Conservation (phyloP, 2,113 vertebrate genomes). For the Ammodytes marinus region DNA sequence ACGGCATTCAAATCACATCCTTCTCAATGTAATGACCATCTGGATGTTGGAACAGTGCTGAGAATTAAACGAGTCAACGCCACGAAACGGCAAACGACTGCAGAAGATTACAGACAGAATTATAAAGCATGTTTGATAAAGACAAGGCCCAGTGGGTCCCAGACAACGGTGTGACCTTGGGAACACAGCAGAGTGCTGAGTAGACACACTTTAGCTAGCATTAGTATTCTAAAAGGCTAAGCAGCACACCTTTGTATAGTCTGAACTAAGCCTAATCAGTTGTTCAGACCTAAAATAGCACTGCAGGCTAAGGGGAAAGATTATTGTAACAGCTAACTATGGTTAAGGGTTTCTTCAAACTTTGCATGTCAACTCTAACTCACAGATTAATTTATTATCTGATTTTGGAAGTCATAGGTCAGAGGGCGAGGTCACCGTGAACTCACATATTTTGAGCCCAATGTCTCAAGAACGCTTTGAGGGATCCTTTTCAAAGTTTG, state of each 20-base stretch:
- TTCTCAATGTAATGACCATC: background rate
- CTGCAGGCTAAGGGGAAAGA: too few relatives aligned
- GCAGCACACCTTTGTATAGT: background rate
- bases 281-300: background rate
- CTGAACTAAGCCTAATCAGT: background rate
- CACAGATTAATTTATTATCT: too few relatives aligned
- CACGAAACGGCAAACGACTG: background rate
- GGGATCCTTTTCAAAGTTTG: too few relatives aligned
- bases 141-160: background rate
- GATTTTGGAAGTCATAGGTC: too few relatives aligned
- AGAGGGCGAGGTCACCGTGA: too few relatives aligned
- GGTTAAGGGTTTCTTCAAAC: too few relatives aligned
- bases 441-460: too few relatives aligned
- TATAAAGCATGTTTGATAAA: background rate
- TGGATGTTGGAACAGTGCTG: background rate
- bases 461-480: too few relatives aligned
- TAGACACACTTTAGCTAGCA: background rate
- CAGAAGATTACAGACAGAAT: background rate
- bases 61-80: background rate
- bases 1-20: background rate
- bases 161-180: background rate
- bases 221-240: background rate
- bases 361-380: too few relatives aligned
- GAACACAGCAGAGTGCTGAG: background rate
- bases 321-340: too few relatives aligned